These are phyloP conservation scores for Caenorhabditis brenneri DNA, from an alignment of 1,140 invertebrate species.

Conservation along the genomic window DNA sequence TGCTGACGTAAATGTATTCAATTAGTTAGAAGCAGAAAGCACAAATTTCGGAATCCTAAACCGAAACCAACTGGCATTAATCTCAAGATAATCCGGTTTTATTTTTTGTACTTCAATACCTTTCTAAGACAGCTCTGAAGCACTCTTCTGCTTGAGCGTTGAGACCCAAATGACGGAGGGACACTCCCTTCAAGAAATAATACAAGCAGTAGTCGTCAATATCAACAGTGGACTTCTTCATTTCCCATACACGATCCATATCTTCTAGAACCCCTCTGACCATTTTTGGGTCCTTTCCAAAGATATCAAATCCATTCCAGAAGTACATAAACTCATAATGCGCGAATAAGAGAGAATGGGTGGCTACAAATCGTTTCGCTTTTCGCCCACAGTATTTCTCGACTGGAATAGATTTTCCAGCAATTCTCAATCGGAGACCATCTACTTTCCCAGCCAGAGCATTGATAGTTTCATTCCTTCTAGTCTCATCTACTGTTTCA, in stretches of 20 bases:
- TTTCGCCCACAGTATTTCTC: conserved; percentile 92
- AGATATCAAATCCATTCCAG: conserved; percentile 89
- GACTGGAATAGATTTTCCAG: conserved; percentile 92
- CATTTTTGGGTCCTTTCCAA: conserved; percentile 78
- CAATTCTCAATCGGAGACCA: conserved; percentile 83
- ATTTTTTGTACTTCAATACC: conserved; percentile 69
- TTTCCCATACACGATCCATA: conserved; percentile 72
- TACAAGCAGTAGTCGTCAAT: conserved; percentile 82
- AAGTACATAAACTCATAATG: conserved; percentile 85
- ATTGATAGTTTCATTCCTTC: conserved; percentile 64
- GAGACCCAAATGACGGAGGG: conserved; percentile 79
- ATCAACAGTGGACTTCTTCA: conserved; percentile 72
- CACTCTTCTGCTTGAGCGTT: conserved; percentile 80
- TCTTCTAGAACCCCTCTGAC: conserved; percentile 79
- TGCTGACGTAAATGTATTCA: background rate
- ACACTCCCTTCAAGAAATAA: conserved; percentile 82
- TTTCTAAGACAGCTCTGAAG: conserved; percentile 76
- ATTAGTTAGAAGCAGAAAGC: background rate
- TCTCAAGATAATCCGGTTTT: background rate
- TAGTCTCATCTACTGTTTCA: conserved; percentile 41
- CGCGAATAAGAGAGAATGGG: conserved; percentile 80
- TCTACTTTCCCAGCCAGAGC: conserved; percentile 51
- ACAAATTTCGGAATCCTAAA: background rate
- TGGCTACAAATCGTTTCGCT: conserved; percentile 80
- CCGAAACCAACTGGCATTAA: background rate